Base-by-base conservation (phyloP, 2,797 vertebrate genomes). In the Leptoclinus maculatus region DNA sequence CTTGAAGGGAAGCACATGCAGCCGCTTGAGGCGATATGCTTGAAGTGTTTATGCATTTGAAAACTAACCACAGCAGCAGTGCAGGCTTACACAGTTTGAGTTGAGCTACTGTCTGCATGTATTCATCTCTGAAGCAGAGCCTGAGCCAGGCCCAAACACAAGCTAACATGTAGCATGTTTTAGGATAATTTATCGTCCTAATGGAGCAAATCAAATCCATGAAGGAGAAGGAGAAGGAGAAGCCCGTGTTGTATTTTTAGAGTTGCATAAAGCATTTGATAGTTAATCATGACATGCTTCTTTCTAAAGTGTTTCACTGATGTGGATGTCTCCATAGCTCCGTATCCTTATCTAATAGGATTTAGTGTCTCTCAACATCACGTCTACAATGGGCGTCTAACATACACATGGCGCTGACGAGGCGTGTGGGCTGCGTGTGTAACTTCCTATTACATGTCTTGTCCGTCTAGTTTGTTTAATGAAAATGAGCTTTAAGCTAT, bases 1-100 rank as follows among this genome's bases (percentile, higher is more conserved):
- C 74, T 69, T 21, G 14, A 62, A 82, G 70, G 60, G 57, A 27
- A 51, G 72, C 71, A 43, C 71, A 56, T 43, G 74, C 47, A 0
- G 7, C 59, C 1, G 19, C 68, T 79, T 36, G 36, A 68, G 65
- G 49, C 34, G 10, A 49, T 65, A 34, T 25, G 23, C n/a, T 14
- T n/a, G n/a, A 65, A 65, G 43, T 65, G 59, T 38, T 49, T 16
- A 17, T 29, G 39, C 23, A 2, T 60, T 56, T 66, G 29, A 41
- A 66, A 66, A 71, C 64, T 39, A 43, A 25, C 45, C 38, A n/a
- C 29, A 64, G 49, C 43, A 39, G 57, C 25, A 43, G 29, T 11
- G 8, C 23, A 59, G 19, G 13, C 45, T 41, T 32, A 7, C 29
- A 21, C 45, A 43, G 29, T 47, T 9, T 38, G 13, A 45, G 54